Evolutionary conservation across 2,113 vertebrate species (phyloP), one percentile per base, ranked within the genome.

Genomic region (Suricata suricatta): DNA sequence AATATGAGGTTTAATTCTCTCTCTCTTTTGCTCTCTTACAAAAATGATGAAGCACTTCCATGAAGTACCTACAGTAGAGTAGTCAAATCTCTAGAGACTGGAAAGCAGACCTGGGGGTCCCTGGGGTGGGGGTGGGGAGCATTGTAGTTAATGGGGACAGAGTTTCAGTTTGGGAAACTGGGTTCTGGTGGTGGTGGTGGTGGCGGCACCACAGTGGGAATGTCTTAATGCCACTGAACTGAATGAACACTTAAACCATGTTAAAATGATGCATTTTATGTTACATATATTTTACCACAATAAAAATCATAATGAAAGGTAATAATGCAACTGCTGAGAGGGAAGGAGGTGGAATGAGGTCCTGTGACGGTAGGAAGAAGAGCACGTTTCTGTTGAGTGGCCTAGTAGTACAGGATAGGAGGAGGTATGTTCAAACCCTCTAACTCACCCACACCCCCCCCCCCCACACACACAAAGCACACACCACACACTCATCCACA

Each of bases 91-190:
- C 10, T 1, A 60, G 23, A 69, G 33, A 41, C 0, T 13, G 29
- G 5, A 6, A 15, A 15, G 80, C 1, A 7, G 17, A 52, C 9
- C 0, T 4, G 47, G 3, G 23, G 12, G 0, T 7, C 10, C 19
- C 33, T 21, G 63, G 7, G 3, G 47, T 11, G 29, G 81, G 1
- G 23, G 17, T 2, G 27, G 31, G 31, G 5, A 10, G 41, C 19
- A 2, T 29, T 3, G 29, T 54, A 13, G 50, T 35, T 31, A 7
- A 35, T 8, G 16, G 33, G 35, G 3, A 64, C 71, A 13, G 74
- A 15, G 50, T 38, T 68, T 90, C 66, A 14, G 52, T 33, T 11
- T n/a, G 35, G 35, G 84, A 25, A 25, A 72, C 23, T 12, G 41
- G 11, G 14, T 38, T 23, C 69, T 16, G 13, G 60, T 13, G 63